Evolutionary conservation across 2,113 vertebrate genomes (phyloP).

Genomic region (Podocnemis expansa): DNA sequence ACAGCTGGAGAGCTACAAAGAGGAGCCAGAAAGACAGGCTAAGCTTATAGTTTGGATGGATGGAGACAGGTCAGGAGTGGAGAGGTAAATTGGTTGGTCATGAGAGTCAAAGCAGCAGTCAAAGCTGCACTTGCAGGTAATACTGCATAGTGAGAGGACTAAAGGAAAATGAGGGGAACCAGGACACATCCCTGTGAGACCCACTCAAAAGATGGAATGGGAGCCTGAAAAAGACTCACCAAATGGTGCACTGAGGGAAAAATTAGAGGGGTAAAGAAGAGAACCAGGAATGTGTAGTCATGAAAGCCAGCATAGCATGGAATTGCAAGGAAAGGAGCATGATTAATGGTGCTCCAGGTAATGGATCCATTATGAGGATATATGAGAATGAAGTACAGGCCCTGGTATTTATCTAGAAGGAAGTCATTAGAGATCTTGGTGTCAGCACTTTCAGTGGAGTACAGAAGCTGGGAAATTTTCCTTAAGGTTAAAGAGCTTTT

Average conservation of each 20-base stretch:
- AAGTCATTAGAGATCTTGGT: not conserved
- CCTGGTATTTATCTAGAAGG: not conserved
- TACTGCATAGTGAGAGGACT: not conserved
- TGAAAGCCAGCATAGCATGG: not conserved
- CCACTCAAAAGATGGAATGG: not conserved
- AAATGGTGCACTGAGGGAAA: not conserved
- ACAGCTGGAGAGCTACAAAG: not conserved
- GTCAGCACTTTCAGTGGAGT: not conserved
- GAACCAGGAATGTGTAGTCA: not conserved
- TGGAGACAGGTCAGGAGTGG: not conserved
- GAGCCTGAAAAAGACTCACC: not conserved
- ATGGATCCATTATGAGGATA: not conserved
- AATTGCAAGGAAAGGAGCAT: not conserved
- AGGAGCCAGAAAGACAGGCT: not conserved
- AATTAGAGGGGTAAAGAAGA: not conserved
- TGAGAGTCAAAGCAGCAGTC: not conserved
- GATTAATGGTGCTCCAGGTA: not conserved
- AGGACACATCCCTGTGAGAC: not conserved
- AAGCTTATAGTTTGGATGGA: not conserved
- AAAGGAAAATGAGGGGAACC: not conserved
- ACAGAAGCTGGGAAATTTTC: not conserved
- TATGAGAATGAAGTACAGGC: not conserved
- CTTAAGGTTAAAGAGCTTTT: not conserved
- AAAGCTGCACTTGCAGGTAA: not conserved
- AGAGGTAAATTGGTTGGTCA: not conserved